Evolutionary conservation across 2,113 vertebrate species (phyloP).

Genomic region (Vidua macroura): DNA sequence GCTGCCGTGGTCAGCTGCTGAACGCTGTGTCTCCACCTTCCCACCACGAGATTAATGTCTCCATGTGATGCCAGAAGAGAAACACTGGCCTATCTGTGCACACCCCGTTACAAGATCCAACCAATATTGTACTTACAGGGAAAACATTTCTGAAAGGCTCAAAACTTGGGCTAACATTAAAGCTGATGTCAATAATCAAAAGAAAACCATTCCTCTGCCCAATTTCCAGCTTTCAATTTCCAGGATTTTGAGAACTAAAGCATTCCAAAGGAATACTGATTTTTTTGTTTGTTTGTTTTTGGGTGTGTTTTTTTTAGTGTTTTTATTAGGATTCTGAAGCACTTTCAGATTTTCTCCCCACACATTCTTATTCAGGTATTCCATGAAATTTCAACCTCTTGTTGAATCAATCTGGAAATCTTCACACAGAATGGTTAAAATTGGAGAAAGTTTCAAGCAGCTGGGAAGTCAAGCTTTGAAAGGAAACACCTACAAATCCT

Average conservation of each 20-base stretch:
- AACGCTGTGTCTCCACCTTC: neutral
- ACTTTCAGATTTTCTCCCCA: neutral
- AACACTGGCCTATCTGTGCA: neutral
- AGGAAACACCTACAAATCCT: slow-evolving; percentile 10
- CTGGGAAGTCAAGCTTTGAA: neutral
- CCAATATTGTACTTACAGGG: neutral
- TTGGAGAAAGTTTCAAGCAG: neutral
- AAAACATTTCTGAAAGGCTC: neutral
- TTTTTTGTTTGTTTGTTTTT: neutral
- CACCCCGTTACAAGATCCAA: neutral
- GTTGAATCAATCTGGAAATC: neutral
- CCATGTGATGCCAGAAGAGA: neutral
- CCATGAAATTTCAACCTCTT: neutral
- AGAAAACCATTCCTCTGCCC: neutral
- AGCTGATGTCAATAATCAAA: neutral
- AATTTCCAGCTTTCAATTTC: neutral
- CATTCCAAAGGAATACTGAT: neutral
- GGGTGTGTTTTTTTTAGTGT: too few relatives aligned
- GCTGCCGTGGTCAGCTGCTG: neutral
- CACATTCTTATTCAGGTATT: neutral
- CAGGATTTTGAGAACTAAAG: neutral
- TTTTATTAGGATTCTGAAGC: neutral
- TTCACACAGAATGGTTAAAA: neutral
- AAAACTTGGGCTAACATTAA: neutral
- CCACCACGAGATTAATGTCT: neutral